A percentile compares a stretch with the other conserved stretches of the same genome.
Conservation (phyloP, 2,888 invertebrate species). For the Scaptomyza parva region DNA sequence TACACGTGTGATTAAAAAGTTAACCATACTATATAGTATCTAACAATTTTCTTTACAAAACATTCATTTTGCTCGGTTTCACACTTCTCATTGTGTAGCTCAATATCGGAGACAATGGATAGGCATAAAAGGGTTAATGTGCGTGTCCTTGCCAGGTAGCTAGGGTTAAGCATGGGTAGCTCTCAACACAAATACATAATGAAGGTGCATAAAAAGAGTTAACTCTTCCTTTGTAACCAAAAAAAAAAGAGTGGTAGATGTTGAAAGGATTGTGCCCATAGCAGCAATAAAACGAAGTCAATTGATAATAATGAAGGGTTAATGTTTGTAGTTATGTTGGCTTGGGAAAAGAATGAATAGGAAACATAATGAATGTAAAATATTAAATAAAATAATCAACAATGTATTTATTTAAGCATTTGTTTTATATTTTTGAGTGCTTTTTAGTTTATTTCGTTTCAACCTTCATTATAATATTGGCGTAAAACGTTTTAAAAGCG, state of each 20-base stretch:
- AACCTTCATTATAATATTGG: too few relatives aligned
- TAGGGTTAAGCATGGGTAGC: conserved; percentile 1
- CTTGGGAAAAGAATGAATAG: neutral
- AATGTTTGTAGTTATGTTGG: conserved; percentile 20
- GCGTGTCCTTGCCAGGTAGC: conserved; percentile 44
- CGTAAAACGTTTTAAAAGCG: too few relatives aligned
- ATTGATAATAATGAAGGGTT: conserved; percentile 49
- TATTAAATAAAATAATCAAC: too few relatives aligned
- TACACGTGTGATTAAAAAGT: too few relatives aligned
- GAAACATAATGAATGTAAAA: neutral
- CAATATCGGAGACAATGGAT: conserved; percentile 47
- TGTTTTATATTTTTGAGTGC: too few relatives aligned
- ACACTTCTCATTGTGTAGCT: conserved; percentile 39
- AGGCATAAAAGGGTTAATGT: conserved; percentile 69
- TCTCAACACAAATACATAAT: conserved; percentile 41
- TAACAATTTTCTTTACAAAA: neutral
- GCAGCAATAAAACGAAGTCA: conserved; percentile 47
- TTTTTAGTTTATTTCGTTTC: neutral
- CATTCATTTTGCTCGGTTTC: conserved; percentile 25
- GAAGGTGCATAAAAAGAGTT: conserved; percentile 70
- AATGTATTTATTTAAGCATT: too few relatives aligned
- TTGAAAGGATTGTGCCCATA: conserved; percentile 16
- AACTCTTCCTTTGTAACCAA: conserved; percentile 53
- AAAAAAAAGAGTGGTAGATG: conserved; percentile 18
- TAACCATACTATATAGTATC: too few relatives aligned